Conservation (phyloP, 2,113 vertebrate species). For the Phasianus colchicus region DNA sequence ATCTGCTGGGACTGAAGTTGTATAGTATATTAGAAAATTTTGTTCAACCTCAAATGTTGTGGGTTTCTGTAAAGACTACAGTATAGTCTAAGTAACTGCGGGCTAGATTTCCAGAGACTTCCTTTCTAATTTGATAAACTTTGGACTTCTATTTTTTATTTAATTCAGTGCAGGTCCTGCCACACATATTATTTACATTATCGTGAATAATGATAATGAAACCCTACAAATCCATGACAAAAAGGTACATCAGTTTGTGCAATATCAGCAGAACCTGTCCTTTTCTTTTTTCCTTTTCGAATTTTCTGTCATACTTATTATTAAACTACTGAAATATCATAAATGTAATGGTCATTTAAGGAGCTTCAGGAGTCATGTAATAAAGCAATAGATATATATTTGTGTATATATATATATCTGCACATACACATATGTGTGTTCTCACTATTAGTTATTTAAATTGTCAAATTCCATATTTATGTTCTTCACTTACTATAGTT, state of each 20-base stretch:
- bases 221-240: background rate
- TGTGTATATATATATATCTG: background rate
- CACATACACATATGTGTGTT: background rate
- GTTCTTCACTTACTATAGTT: background rate
- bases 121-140: background rate
- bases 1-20: conserved; percentile 16
- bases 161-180: background rate
- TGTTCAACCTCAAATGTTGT: background rate
- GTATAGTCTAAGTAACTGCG: background rate
- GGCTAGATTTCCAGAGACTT: background rate
- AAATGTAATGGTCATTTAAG: background rate
- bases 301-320: background rate
- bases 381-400: background rate
- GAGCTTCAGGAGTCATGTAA: background rate
- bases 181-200: background rate
- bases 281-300: background rate
- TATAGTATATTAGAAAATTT: conserved; percentile 3
- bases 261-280: background rate
- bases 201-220: background rate
- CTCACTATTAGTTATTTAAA: background rate
- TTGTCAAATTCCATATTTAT: background rate
- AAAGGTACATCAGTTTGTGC: background rate
- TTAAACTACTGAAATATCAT: background rate
- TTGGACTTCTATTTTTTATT: background rate
- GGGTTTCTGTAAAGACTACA: background rate